Evolutionary conservation across 2,113 vertebrate species (phyloP).

Genomic region (Vombatus ursinus): DNA sequence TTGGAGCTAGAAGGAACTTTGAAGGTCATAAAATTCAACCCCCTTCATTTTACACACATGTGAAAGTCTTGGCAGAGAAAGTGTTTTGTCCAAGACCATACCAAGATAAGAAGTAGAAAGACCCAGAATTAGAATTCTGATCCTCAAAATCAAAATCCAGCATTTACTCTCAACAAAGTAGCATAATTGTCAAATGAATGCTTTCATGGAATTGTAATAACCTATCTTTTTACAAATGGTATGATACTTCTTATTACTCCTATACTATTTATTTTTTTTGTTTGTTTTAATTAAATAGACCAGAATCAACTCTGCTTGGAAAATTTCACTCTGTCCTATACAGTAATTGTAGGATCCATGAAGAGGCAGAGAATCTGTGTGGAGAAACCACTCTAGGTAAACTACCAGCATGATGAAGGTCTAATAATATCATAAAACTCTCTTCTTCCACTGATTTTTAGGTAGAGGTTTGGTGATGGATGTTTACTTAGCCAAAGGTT

Average conservation of each 20-base stretch:
- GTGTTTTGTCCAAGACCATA: not conserved
- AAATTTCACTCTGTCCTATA: slow-evolving; percentile 39
- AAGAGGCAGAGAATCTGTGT: slow-evolving; percentile 17
- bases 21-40: not conserved
- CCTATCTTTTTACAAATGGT: too few relatives aligned
- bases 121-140: too few relatives aligned
- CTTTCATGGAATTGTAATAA: too few relatives aligned
- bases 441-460: not conserved
- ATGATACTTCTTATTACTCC: slow-evolving; percentile 22
- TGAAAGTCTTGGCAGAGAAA: not conserved
- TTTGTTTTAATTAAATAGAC: slow-evolving; percentile 54
- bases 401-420: slow-evolving; percentile 26
- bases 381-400: slow-evolving; percentile 48
- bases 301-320: slow-evolving; percentile 57
- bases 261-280: slow-evolving; percentile 3
- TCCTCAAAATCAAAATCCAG: too few relatives aligned
- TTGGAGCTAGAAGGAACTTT: not conserved
- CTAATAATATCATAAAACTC: not conserved
- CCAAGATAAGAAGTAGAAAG: too few relatives aligned
- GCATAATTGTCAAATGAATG: too few relatives aligned
- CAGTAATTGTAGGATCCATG: slow-evolving; percentile 42
- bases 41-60: not conserved
- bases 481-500: too few relatives aligned
- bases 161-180: too few relatives aligned
- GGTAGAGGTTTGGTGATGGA: not conserved